These are phyloP conservation scores for Peromyscus maniculatus DNA, from an alignment of 2,113 vertebrate species.

Conservation along the genomic window DNA sequence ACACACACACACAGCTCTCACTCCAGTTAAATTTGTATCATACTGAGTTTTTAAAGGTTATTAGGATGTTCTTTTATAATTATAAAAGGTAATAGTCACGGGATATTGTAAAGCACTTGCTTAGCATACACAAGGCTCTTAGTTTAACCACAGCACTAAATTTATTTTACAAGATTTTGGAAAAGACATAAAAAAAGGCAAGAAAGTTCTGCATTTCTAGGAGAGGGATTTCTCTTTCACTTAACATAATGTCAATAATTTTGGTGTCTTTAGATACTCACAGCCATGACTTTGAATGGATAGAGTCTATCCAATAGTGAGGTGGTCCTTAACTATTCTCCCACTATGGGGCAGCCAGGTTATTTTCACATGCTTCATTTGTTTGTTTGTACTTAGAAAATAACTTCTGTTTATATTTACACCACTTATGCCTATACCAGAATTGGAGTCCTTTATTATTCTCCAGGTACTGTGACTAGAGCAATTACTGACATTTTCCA, in stretches of 20 bases:
- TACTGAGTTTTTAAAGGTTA: not conserved
- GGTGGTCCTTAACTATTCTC: not conserved
- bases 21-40: not conserved
- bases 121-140: not conserved
- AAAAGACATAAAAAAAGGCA: constrained; percentile 26
- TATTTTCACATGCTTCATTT: not conserved
- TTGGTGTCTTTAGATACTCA: not conserved
- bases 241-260: not conserved
- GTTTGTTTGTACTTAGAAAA: not conserved
- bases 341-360: not conserved
- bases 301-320: not conserved
- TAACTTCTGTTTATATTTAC: not conserved
- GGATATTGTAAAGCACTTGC: not conserved
- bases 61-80: constrained; percentile 19
- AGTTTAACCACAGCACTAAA: not conserved
- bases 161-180: not conserved
- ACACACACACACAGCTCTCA: too few relatives aligned
- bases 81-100: not conserved
- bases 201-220: not conserved
- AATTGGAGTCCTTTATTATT: not conserved
- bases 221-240: not conserved
- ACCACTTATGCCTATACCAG: not conserved
- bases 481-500: not conserved
- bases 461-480: not conserved
- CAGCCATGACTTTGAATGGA: not conserved